A percentile compares a stretch with the other conserved stretches of the same genome.
phyloP scores from a whole-genome alignment of 2,797 vertebrate genomes.

The Sebastes minor region DNA sequence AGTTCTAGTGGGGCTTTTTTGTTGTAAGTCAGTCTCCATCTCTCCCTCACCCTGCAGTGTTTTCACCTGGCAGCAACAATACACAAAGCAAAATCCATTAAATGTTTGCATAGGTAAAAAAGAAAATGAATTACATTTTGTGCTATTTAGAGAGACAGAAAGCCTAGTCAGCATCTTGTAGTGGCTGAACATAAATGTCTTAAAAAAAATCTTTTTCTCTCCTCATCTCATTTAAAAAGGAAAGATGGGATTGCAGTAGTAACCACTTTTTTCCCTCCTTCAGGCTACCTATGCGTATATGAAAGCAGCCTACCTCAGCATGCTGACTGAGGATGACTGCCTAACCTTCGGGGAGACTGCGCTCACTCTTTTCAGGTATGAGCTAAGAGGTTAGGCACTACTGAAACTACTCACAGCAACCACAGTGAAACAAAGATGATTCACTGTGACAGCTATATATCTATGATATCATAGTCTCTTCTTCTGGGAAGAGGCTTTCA shows the following conservation, averaged over 20 bases:
- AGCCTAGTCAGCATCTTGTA: background rate
- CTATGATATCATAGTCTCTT: background rate
- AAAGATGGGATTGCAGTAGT: constrained; percentile 21
- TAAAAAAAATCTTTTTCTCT: background rate
- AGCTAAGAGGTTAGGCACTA: background rate
- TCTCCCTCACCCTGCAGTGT: background rate
- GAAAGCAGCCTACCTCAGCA: constrained; percentile 98
- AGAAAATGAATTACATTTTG: background rate
- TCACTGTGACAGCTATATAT: background rate
- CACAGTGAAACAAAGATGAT: constrained; percentile 19
- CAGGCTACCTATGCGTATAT: constrained; percentile 97
- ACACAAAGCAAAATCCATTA: background rate
- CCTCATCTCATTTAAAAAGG: constrained; percentile 15
- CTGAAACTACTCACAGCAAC: constrained; percentile 4
- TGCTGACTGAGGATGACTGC: constrained; percentile 91
- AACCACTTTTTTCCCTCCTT: constrained; percentile 44
- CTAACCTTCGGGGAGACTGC: constrained; percentile 91
- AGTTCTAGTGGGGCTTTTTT: background rate
- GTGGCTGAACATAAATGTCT: background rate
- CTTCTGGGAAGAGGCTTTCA: background rate
- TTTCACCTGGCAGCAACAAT: background rate
- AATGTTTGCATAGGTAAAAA: background rate
- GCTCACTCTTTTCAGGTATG: constrained; percentile 91
- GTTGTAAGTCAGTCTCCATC: background rate
- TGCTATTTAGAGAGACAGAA: background rate